Base-by-base conservation (phyloP, 2,113 vertebrate species). In the Clarias macrocephalus region DNA sequence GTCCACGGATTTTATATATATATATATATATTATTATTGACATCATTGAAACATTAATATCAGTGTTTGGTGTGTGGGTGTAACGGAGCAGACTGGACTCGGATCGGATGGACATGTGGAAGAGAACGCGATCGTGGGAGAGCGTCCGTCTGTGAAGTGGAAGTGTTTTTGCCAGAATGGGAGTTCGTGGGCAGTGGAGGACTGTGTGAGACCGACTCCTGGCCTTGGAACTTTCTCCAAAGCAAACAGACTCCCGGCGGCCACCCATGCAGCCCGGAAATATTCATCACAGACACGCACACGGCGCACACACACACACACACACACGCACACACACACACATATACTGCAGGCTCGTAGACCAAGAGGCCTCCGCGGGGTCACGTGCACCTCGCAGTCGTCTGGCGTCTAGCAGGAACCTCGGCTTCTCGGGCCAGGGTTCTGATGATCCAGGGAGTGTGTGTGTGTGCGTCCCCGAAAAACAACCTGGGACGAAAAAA, bases 201-300 rank as follows among this genome's bases (percentile, higher is more conserved):
- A 79, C 52, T 30, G 75, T 10, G 56, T 83, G 77, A 73, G 70
- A 82, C 83, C 8, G 54, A 86, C 80, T 90, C 76, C 52, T 66
- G 60, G 83, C 87, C 87, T 70, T 77, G 59, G 48, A 82, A 72
- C 76, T n/a, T 37, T 87, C 85, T 92, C 86, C 86, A 89, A 90
- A 87, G 68, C 85, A 88, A 91, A 91, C 90, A 90, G 73, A 33
- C 75, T 89, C 30, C 82, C 54, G 66, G 59, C 42, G 88, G 73
- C 80, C 82, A 88, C 82, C 88, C 89, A 90, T 82, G 82, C 82
- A 84, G 87, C 23, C 73, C 76, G 68, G 68, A 89, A 89, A 83
- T 83, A 57, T 72, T 82, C 84, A 75, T 70, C 84, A 88, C 84
- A 66, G 28, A 23, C 82, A 88, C 87, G 57, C 81, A 66, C 62